Percentiles rank a stretch among this genome's conserved stretches.
These are phyloP conservation scores for Biston betularia DNA, from an alignment of 2,888 invertebrate genomes.

Conservation along the genomic window DNA sequence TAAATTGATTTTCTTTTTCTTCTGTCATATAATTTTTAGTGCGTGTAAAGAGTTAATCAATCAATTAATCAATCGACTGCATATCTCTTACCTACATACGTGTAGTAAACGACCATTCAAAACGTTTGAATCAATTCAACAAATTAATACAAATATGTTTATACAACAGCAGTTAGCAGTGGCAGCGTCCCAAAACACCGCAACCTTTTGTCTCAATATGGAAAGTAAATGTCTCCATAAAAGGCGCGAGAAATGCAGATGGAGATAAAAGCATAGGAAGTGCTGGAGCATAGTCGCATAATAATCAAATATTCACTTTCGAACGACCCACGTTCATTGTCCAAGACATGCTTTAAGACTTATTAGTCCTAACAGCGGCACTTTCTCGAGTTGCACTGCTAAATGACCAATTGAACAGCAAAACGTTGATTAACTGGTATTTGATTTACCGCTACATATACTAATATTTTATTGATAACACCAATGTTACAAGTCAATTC, in stretches of 20 bases:
- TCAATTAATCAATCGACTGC: too few relatives aligned
- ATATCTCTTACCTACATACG: too few relatives aligned
- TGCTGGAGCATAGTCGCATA: constrained; percentile 31
- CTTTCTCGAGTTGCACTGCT: constrained; percentile 64
- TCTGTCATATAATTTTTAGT: too few relatives aligned
- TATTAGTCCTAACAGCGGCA: constrained; percentile 63
- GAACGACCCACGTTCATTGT: constrained; percentile 69
- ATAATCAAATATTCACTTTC: constrained; percentile 71
- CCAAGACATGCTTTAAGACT: constrained; percentile 47
- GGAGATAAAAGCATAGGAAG: constrained; percentile 48
- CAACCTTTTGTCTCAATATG: constrained; percentile 26
- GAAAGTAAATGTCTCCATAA: constrained; percentile 42
- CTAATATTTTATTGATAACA: too few relatives aligned
- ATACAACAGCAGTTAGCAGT: neutral
- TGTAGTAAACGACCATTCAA: too few relatives aligned
- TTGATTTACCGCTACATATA: constrained; percentile 27
- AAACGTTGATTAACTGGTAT: constrained; percentile 49
- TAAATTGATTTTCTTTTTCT: too few relatives aligned
- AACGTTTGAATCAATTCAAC: too few relatives aligned
- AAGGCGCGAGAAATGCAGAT: constrained; percentile 51
- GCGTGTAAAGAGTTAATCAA: too few relatives aligned
- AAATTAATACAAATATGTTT: neutral
- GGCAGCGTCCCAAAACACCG: constrained; percentile 10
- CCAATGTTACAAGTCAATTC: too few relatives aligned
- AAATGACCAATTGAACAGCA: constrained; percentile 61